Evolutionary conservation across 2,797 vertebrate genomes (phyloP), one percentile per base, ranked within the genome.

Genomic region (Acipenser ruthenus): DNA sequence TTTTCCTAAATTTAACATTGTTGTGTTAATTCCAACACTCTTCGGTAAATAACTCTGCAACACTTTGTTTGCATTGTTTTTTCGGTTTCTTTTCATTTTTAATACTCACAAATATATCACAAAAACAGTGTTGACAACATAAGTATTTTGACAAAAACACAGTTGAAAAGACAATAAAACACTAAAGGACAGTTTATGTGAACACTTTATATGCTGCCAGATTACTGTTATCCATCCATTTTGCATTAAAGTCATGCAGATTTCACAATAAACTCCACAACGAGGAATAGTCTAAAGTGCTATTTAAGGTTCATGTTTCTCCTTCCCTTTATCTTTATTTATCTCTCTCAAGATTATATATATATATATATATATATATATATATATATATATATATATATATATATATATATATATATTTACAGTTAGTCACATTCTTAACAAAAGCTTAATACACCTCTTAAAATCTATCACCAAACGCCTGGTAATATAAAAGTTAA

Each of bases 281-380:
- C 47, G 49, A 7, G 12, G 13, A 66, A 48, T 10, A 9, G 8
- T 66, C 60, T 69, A 80, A 80, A 81, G 79, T 81, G 79, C 79
- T 79, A 72, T 37, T 4, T 65, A 65, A 56, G 50, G 72, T 73
- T 72, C 37, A 13, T 68, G 66, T 75, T 78, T 70, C 70, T 81
- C 74, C 77, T 77, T 81, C 76, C 68, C 70, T 75, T 71, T 72
- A 72, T 68, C 72, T 63, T 10, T 55, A 10, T 13, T 12, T 68
- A 47, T 8, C 52, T 65, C 52, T 65, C 65, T 56, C 56, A 15
- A 18, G 15, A 63, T 70, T 69, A 37, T 37, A 37, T 37, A 37
- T 37, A 37, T 37, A 37, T 37, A 37, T 5, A 37, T 37, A 37
- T 37, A 37, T 37, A 37, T 37, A 37, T 37, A 37, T 37, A 37